Evolutionary conservation across 1,140 invertebrate species (phyloP).

Genomic region (Ectropis grisescens): DNA sequence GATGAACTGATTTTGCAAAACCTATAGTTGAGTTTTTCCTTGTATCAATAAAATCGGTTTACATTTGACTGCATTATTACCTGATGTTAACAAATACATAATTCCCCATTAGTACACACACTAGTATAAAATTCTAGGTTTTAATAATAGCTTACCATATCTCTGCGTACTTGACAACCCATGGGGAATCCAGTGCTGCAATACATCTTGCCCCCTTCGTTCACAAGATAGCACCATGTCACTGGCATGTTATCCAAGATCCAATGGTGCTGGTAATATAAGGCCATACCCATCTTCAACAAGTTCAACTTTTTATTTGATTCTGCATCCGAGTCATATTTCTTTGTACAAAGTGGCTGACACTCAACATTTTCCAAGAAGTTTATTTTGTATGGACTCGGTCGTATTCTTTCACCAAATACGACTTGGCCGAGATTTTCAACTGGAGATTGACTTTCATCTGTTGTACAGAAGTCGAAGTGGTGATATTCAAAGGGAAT

Average conservation of each 20-base stretch:
- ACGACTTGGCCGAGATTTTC: constrained; percentile 99
- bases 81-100: no score
- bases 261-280: constrained; percentile 99
- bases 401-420: constrained; percentile 96
- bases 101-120: no score
- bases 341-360: constrained; percentile 78
- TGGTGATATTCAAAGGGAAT: constrained; percentile 98
- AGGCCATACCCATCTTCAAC: constrained; percentile 91
- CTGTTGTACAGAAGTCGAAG: constrained; percentile 93
- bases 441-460: constrained; percentile 85
- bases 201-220: constrained; percentile 81
- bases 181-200: constrained; percentile 97
- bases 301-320: constrained; percentile 81
- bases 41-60: no score
- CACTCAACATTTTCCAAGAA: constrained; percentile 84
- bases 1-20: no score
- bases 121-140: no score
- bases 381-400: constrained; percentile 88
- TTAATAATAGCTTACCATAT: constrained; percentile 59
- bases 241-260: constrained; percentile 98
- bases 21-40: no score
- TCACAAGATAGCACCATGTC: constrained; percentile 91
- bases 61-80: no score
- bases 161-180: constrained; percentile 86
- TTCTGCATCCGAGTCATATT: constrained; percentile 77